Base-by-base conservation (phyloP, 2,888 invertebrate genomes). In the Apotomis betuletana region DNA sequence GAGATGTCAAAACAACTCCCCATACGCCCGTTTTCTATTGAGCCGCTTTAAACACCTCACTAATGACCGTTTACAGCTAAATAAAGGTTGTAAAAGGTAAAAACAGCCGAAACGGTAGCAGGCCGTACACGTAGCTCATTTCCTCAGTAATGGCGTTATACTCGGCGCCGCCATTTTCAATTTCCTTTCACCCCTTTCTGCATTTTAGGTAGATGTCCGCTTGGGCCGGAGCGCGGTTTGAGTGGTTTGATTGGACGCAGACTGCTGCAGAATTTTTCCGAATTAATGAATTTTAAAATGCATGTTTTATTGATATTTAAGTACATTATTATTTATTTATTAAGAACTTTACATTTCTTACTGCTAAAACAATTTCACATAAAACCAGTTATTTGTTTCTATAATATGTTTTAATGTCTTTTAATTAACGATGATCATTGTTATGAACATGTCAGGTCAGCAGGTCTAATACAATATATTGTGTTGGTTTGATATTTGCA, bases 81-180 rank as follows among this genome's bases (percentile, higher is more conserved):
- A 54, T 46, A 63, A 63, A 60, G 38, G 54, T 70, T 60, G 12
- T 38, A 67, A 27, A 41, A 63, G 58, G 51, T 62, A 67, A 72
- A 72, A 72, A 72, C 63, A 57, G 13, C 44, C 58, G n/a, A 63
- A 68, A 54, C 58, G 67, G 36, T 60, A 51, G 63, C 49, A 36
- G 61, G 62, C 87, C 88, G 89, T 87, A 87, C 87, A 89, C 91
- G 91, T 90, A 90, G 83, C 91, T 91, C 90, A 91, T 91, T 91
- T 91, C 91, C 91, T 87, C 86, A 86, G 91, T 91, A 90, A 91
- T 91, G 88, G 90, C 87, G 89, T 90, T 90, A 90, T 89, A 90
- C 88, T 90, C 90, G 90, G 89, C 84, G 87, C 88, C 90, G 86
- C 89, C 91, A 90, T 91, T 91, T 91, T 91, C 91, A 91, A 91